phyloP scores from a whole-genome alignment of 2,888 invertebrate species.

The Ceriagrion tenellum region DNA sequence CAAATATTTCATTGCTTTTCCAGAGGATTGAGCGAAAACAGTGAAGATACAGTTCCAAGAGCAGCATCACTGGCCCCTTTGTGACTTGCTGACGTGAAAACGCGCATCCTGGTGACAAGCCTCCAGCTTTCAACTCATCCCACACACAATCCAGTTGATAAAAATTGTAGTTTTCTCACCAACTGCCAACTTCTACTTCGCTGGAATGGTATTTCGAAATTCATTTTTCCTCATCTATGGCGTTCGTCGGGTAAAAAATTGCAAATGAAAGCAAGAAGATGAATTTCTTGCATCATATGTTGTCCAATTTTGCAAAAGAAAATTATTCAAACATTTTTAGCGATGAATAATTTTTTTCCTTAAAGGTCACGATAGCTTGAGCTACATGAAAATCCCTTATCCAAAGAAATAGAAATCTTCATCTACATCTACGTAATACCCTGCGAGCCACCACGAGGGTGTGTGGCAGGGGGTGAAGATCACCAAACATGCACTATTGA shows the following conservation, averaged over 20 bases:
- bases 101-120: neutral
- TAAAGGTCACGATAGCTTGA: too few relatives aligned
- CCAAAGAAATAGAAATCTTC: too few relatives aligned
- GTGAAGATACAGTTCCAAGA: neutral
- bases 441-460: too few relatives aligned
- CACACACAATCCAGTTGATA: neutral
- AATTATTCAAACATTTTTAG: too few relatives aligned
- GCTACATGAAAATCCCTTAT: too few relatives aligned
- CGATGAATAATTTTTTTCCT: too few relatives aligned
- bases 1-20: slow-evolving; percentile 1
- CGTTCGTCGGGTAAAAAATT: neutral
- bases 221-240: neutral
- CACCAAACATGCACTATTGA: too few relatives aligned
- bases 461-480: too few relatives aligned
- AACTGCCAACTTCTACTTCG: neutral
- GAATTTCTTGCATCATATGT: too few relatives aligned
- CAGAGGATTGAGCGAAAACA: neutral
- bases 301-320: too few relatives aligned
- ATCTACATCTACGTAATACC: too few relatives aligned
- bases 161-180: neutral
- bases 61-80: neutral
- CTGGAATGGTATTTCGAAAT: neutral
- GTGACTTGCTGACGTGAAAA: neutral
- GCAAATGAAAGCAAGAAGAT: neutral
- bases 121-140: neutral